Base-by-base conservation (phyloP, 2,797 vertebrate species). In the Sebastes steindachneri region DNA sequence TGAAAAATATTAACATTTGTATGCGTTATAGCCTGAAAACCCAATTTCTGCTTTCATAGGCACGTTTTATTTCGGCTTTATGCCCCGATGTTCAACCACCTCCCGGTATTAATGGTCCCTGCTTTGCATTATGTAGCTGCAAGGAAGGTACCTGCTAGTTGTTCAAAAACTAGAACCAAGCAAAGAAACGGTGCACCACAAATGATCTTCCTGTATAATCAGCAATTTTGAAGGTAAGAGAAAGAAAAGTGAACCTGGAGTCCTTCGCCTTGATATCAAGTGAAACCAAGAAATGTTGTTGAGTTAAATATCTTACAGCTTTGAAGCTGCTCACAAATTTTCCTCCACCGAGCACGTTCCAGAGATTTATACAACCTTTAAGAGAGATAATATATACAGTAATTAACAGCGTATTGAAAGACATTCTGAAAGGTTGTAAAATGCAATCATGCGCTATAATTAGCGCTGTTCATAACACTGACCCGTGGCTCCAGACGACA, bases 301-400 rank as follows among this genome's bases (percentile, higher is more conserved):
- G 9, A 75, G 33, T 67, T 26, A 79, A 73, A 63, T 70, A 63
- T 91, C 95, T 93, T 90, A 96, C 94, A 29, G 94, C 95, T 87
- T 91, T 83, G 83, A 96, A 96, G 83, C 91, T 91, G 82, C 95
- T 93, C 23, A 94, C 33, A 23, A 93, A 83, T 72, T 81, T 66
- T 9, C 93, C 92, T 33, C 90, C 92, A 26, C 82, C 11, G 5
- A 91, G 80, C 26, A 97, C 90, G 14, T 84, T 96, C 96, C 97
- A 96, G 89, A 96, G 95, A 91, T 89, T 83, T 77, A 96, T 65
- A 31, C 69, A 94, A 75, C 94, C 94, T 96, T 83, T 78, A 67
- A 85, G 75, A 72, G 57, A 83, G 67, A 81, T 31, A 83, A 87
- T 31, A 67, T 55, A 88, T 76, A 19, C 35, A 19, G 37, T 65